A percentile compares a stretch with the other conserved stretches of the same genome.
Evolutionary conservation across 2,113 vertebrate species (phyloP).

Genomic region (Hiodon alosoides): DNA sequence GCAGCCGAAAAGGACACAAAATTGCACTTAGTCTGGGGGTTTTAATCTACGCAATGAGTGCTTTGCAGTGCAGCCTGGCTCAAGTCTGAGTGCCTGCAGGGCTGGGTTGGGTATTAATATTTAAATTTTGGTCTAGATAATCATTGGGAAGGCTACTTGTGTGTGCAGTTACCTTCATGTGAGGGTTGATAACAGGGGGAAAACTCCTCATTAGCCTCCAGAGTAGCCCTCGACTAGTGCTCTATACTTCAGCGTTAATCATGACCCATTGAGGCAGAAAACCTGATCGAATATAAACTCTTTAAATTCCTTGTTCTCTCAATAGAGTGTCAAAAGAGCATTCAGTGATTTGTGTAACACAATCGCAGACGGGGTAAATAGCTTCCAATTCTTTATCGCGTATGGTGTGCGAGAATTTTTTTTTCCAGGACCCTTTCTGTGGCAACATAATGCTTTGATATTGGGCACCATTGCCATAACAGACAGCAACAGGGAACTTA

Average conservation of each 20-base stretch:
- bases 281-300: slow-evolving; percentile 96
- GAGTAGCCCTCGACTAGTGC: slow-evolving; percentile 85
- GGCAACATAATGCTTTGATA: slow-evolving; percentile 88
- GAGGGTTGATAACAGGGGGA: slow-evolving; percentile 82
- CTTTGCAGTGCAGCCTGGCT: slow-evolving; percentile 64
- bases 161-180: slow-evolving; percentile 70
- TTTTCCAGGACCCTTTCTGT: slow-evolving; percentile 70
- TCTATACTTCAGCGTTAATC: slow-evolving; percentile 94
- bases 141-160: slow-evolving; percentile 73
- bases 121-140: slow-evolving; percentile 73
- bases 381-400: slow-evolving; percentile 79
- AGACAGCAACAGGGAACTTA: slow-evolving; percentile 91
- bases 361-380: slow-evolving; percentile 78
- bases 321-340: slow-evolving; percentile 97
- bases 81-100: slow-evolving; percentile 62
- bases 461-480: slow-evolving; percentile 85
- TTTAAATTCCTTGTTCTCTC: slow-evolving; percentile 97
- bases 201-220: slow-evolving; percentile 88
- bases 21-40: slow-evolving; percentile 52
- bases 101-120: slow-evolving; percentile 71
- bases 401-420: slow-evolving; percentile 75
- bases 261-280: slow-evolving; percentile 98
- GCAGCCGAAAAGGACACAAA: slow-evolving; percentile 63
- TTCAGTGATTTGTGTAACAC: slow-evolving; percentile 89
- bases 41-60: slow-evolving; percentile 72